A percentile compares a stretch with the other conserved stretches of the same genome.
Evolutionary conservation across 1,140 invertebrate species (phyloP).

Genomic region (Trachymyrmex cornetzi): DNA sequence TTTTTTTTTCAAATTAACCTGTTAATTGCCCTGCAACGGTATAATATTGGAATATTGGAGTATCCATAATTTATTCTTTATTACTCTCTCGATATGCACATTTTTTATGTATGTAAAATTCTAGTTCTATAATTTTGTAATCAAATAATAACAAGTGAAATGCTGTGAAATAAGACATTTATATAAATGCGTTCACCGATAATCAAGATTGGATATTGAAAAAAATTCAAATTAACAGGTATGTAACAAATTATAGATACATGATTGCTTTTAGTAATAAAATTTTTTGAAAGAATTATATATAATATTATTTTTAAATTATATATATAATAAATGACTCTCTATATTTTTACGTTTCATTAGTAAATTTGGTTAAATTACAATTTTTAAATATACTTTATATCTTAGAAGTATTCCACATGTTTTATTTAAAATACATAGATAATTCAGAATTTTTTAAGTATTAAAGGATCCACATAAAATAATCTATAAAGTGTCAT

Average conservation of each 20-base stretch:
- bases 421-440: background rate
- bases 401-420: background rate
- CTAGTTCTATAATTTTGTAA: background rate
- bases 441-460: background rate
- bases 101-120: background rate
- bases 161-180: background rate
- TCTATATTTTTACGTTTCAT: background rate
- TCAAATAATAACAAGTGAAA: background rate
- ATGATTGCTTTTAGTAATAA: background rate
- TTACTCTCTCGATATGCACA: background rate
- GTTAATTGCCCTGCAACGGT: background rate
- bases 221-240: background rate
- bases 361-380: background rate
- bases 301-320: background rate
- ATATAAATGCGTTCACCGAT: background rate
- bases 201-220: background rate
- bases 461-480: background rate
- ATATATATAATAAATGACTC: background rate
- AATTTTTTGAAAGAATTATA: background rate
- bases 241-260: background rate
- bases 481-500: background rate
- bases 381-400: background rate
- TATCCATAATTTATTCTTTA: background rate
- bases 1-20: background rate
- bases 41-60: background rate